Evolutionary conservation across 2,797 vertebrate species (phyloP).

Genomic region (Gouania willdenowi): DNA sequence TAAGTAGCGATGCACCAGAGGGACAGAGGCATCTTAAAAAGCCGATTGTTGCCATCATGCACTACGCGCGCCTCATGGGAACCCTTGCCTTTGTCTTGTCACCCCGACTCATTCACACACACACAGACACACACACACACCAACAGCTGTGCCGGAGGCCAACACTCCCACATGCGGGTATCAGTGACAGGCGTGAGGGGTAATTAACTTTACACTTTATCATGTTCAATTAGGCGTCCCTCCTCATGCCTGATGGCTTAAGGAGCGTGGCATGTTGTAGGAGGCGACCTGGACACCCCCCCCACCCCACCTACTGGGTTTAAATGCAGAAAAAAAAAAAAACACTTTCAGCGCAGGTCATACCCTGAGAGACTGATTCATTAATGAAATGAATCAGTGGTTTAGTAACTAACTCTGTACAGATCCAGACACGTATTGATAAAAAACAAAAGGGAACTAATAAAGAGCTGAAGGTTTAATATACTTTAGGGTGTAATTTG

Average conservation of each 20-base stretch:
- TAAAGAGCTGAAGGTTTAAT: background rate
- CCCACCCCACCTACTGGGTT: conserved; percentile 67
- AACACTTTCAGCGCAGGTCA: conserved; percentile 48
- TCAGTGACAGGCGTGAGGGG: conserved; percentile 98
- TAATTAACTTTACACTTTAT: conserved; percentile 99
- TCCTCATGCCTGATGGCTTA: conserved; percentile 94
- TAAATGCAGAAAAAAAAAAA: conserved; percentile 69
- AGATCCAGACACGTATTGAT: background rate
- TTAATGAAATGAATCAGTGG: conserved; percentile 29
- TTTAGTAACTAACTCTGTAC: conserved; percentile 15
- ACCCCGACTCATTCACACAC: conserved; percentile 48
- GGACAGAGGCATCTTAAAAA: conserved; percentile 93
- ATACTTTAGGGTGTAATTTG: conserved; percentile 49
- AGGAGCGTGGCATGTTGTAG: conserved; percentile 86
- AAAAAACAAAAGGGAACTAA: background rate
- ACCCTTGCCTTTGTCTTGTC: conserved; percentile 82
- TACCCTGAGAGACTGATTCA: conserved; percentile 26
- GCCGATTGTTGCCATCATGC: conserved; percentile 97
- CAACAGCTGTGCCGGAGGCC: conserved; percentile 94
- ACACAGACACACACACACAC: conserved; percentile 75
- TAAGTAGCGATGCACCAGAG: conserved; percentile 84
- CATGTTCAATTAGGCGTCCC: conserved; percentile 99
- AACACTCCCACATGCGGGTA: conserved; percentile 79
- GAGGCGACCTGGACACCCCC: conserved; percentile 66
- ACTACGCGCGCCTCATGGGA: conserved; percentile 91